Base-by-base conservation (phyloP, 2,888 invertebrate genomes). In the Smittia sp. region DNA sequence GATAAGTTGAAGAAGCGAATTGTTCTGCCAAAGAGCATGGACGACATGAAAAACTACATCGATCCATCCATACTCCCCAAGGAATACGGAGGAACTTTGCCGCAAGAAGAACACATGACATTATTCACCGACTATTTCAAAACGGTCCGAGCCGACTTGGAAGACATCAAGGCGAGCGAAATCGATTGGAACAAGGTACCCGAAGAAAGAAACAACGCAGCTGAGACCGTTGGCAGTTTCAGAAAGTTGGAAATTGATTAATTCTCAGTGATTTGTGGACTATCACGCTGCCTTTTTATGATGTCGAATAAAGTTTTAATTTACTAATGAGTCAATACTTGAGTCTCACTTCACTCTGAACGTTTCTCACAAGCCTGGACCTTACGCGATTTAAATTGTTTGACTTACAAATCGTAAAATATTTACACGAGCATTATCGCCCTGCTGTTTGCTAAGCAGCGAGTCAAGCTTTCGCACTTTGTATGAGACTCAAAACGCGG, bases 41-140 rank as follows among this genome's bases (percentile, higher is more conserved):
- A 90, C 6, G 90, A 91, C n/a, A 82, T 94, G 41, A 87, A 87
- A 76, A 85, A 87, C 54, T 86, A 88, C 77, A 85, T 94, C 6
- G 88, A 92, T 79, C 86, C 88, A 24, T 58, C 58, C 7, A 22
- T 58, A 77, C 81, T 95, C 76, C 94, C 94, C 0, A 90, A 90
- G 80, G 94, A 95, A 81, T 94, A 93, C 79, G 94, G 94, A 6
- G 94, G 94, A 15, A 88, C 88, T 15, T 86, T 92, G 18, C 91
- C 94, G 15, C 54, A 72, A 62, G 7, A n/a, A 22, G 58, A 72
- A 20, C 72, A 72, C 90, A 88, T 91, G 76, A 87, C 89, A 81
- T 85, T 85, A 78, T 83, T 90, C 73, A 89, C 89, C 78, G 81
- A 82, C 46, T 84, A 84, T 62, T 80, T 90, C 58, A 80, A 85